Base-by-base conservation (phyloP, 2,888 invertebrate genomes). In the Metalampra italica region DNA sequence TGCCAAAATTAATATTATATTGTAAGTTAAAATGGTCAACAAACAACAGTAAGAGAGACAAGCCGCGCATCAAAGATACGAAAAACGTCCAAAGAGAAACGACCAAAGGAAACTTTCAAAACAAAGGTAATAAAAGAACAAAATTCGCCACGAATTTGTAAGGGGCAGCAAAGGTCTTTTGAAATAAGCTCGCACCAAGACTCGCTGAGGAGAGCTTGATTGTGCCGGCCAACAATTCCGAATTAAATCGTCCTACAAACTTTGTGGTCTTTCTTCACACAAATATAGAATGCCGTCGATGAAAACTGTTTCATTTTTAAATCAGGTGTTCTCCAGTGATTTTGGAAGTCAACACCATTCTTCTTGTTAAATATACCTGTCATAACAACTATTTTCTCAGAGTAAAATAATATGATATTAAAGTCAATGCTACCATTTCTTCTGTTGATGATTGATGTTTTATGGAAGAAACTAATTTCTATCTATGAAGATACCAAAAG, bases 91-190 rank as follows among this genome's bases (percentile, higher is more conserved):
- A 64, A 71, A 15, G 14, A 12, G 34, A 68, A 77, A 71, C 65
- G 58, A 61, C 58, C 62, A 65, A 71, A 73, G 65, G 62, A 75
- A 80, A 77, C 62, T 79, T 78, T 55, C 54, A 59, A 78, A 83
- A 78, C 73, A 78, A 80, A 76, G 75, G 71, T 77, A 79, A 82
- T 79, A 81, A 80, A 84, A 78, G 60, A 76, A 77, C 68, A 68
- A n/a, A n/a, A n/a, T n/a, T n/a, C n/a, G 68, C 68, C 75, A 71
- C 71, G 71, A 76, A 79, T 78, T 82, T 74, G 70, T 76, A 75
- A 77, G 73, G 66, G 70, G 65, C 64, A 61, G 68, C 66, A 75
- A 71, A 76, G 73, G 72, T 70, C 71, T 71, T 78, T 61, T 68
- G 71, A 69, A 80, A 79, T 76, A 82, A 78, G 73, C 68, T 71